A percentile compares a stretch with the other conserved stretches of the same genome.
Evolutionary conservation across 2,888 invertebrate species (phyloP).

Genomic region (Phanerotoma sp.): DNA sequence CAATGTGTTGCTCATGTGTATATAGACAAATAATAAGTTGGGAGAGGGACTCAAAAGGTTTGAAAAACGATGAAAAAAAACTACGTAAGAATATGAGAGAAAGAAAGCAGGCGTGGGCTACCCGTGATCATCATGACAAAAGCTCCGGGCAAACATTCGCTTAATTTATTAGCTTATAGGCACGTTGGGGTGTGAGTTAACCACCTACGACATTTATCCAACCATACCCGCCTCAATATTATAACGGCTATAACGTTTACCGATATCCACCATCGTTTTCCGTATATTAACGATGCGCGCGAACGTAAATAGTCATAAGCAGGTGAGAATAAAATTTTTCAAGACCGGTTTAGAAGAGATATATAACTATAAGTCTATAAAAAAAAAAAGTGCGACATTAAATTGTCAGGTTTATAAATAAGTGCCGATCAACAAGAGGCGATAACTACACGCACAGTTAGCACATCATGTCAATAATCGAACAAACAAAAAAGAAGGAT

Average conservation of each 20-base stretch:
- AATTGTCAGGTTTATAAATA: constrained; percentile 15
- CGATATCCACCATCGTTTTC: constrained; percentile 24
- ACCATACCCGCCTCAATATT: constrained; percentile 11
- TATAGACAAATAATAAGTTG: not conserved
- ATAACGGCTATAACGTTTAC: constrained; percentile 13
- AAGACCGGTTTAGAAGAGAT: not conserved
- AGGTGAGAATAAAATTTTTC: constrained; percentile 9
- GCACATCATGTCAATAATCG: constrained; percentile 22
- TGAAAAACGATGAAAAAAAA: not conserved
- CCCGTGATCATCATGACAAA: constrained; percentile 54
- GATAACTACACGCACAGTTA: constrained; percentile 18
- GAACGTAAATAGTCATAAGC: constrained; percentile 10
- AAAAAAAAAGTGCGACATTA: not conserved
- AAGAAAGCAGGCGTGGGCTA: constrained; percentile 42
- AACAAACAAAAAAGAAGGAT: no score
- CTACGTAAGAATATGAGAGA: constrained; percentile 3
- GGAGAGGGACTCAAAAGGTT: not conserved
- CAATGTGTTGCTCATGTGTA: not conserved
- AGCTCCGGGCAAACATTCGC: constrained; percentile 50
- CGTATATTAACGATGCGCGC: constrained; percentile 15
- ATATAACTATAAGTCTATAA: not conserved
- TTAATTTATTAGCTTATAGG: constrained; percentile 54
- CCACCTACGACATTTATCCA: constrained; percentile 43
- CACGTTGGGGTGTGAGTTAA: constrained; percentile 28
- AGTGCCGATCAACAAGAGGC: constrained; percentile 13